Conservation (phyloP, 2,797 vertebrate genomes). For the Rhinatrema bivittatum region DNA sequence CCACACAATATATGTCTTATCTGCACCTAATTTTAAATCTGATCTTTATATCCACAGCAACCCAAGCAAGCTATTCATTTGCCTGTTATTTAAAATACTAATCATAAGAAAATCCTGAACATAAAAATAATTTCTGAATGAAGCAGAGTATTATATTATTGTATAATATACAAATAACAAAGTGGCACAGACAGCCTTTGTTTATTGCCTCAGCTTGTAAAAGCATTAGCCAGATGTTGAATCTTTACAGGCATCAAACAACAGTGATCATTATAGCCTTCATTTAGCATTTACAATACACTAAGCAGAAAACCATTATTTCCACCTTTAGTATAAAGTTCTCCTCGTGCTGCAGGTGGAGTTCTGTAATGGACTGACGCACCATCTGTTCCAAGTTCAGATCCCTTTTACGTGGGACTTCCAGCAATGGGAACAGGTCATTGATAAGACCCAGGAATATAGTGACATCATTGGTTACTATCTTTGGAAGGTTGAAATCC, state of each 20-base stretch:
- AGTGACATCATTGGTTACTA: conserved; percentile 66
- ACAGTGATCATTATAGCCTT: conserved; percentile 48
- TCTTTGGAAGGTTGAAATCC: conserved; percentile 80
- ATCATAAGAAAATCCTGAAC: not conserved
- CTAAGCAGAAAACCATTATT: conserved; percentile 67
- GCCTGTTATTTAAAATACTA: not conserved
- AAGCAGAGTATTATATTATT: not conserved
- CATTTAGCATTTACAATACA: conserved; percentile 64
- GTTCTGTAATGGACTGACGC: conserved; percentile 58
- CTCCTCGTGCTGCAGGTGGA: conserved; percentile 72
- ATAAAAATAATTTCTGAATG: not conserved
- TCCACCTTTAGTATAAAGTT: conserved; percentile 83
- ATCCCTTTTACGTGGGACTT: conserved; percentile 64
- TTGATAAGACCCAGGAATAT: conserved; percentile 71
- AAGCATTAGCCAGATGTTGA: conserved; percentile 53
- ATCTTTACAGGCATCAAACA: conserved; percentile 44
- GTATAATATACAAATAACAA: conserved; percentile 17
- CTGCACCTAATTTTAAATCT: no score
- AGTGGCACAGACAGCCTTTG: conserved; percentile 7
- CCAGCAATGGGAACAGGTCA: conserved; percentile 67
- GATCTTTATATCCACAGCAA: not conserved
- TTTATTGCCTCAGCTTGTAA: conserved; percentile 29
- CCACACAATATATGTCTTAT: no score
- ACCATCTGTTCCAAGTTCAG: conserved; percentile 72
- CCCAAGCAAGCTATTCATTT: not conserved